A percentile compares a stretch with the other conserved stretches of the same genome.
phyloP scores from a whole-genome alignment of 2,888 invertebrate genomes.

The Drosophila recens region DNA sequence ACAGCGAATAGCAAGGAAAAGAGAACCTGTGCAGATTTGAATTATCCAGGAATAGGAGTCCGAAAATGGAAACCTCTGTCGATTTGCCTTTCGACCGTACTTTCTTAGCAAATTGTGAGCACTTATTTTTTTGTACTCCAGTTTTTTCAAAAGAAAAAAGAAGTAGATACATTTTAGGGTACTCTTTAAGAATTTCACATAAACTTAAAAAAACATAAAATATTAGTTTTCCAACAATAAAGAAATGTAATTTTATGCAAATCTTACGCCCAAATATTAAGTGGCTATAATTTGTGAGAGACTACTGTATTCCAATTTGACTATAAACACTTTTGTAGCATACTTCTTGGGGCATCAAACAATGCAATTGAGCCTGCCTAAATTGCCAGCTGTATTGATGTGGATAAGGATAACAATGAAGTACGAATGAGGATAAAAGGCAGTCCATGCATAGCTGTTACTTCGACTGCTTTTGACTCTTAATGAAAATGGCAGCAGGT shows the following conservation, averaged over 20 bases:
- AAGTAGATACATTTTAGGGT: no score
- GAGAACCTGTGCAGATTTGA: no score
- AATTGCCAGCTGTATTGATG: background rate
- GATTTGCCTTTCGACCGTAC: no score
- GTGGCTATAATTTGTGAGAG: background rate
- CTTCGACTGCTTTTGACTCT: background rate
- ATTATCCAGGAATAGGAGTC: no score
- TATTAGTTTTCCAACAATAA: no score
- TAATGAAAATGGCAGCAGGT: constrained; percentile 5
- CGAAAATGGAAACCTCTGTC: no score
- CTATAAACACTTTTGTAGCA: background rate
- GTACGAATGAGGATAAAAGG: background rate
- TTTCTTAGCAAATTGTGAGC: no score
- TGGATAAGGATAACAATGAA: background rate
- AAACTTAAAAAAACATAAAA: background rate
- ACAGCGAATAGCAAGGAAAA: background rate
- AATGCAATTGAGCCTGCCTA: background rate
- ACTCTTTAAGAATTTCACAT: background rate
- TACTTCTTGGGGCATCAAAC: background rate
- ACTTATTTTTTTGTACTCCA: no score
- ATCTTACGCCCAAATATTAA: background rate
- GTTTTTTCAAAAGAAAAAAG: no score
- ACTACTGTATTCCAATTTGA: background rate
- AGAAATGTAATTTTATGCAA: background rate
- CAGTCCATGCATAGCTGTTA: background rate